phyloP scores from a whole-genome alignment of 2,888 invertebrate genomes.

The Thalpophila matura region DNA sequence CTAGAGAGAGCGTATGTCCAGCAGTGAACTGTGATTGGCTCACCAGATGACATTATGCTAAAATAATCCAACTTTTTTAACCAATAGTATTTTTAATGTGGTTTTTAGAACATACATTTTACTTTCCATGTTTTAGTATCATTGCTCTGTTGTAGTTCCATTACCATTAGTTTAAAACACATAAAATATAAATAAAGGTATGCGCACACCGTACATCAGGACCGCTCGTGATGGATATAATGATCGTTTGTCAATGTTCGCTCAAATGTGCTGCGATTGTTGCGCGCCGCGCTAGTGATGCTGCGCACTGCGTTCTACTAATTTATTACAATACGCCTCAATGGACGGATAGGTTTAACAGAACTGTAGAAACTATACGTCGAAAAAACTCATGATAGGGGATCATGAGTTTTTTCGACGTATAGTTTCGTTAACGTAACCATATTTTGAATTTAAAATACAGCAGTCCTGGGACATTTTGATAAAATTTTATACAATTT shows the following conservation, averaged over 20 bases:
- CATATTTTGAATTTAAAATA: too few relatives aligned
- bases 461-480: too few relatives aligned
- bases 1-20: too few relatives aligned
- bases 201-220: constrained; percentile 33
- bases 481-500: too few relatives aligned
- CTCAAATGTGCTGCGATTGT: constrained; percentile 27
- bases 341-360: constrained; percentile 15
- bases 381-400: too few relatives aligned
- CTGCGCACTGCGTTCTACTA: constrained; percentile 29
- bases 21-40: too few relatives aligned
- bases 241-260: constrained; percentile 20
- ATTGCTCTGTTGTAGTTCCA: not conserved
- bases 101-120: not conserved
- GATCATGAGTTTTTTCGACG: too few relatives aligned
- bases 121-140: not conserved
- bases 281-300: constrained; percentile 5
- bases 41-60: too few relatives aligned
- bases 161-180: constrained; percentile 27
- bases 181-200: constrained; percentile 31
- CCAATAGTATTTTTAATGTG: not conserved
- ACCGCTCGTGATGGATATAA: constrained; percentile 28
- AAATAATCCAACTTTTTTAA: too few relatives aligned
- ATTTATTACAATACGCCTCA: constrained; percentile 31
- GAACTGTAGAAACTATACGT: too few relatives aligned
- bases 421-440: too few relatives aligned